Percentiles rank a stretch among this genome's conserved stretches.
Evolutionary conservation across 2,797 vertebrate genomes (phyloP).

Genomic region (Gymnoscopelus microlampas): DNA sequence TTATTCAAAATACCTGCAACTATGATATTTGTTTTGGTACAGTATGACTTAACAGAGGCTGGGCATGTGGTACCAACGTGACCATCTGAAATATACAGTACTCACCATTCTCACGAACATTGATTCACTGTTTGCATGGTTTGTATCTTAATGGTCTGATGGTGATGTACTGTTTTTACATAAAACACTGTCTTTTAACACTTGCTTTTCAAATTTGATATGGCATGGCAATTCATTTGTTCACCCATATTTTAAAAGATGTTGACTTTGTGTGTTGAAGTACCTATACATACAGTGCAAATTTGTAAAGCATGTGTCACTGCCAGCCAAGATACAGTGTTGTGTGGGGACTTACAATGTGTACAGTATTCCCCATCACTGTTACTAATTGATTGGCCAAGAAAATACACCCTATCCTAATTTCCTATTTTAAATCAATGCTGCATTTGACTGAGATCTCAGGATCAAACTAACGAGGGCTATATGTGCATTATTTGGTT

Average conservation of each 20-base stretch:
- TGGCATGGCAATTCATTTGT: neutral
- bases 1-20: neutral
- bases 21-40: constrained; percentile 2
- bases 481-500: constrained; percentile 62
- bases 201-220: constrained; percentile 10
- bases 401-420: constrained; percentile 51
- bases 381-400: constrained; percentile 51
- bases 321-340: constrained; percentile 47
- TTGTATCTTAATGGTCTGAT: neutral
- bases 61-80: constrained; percentile 14
- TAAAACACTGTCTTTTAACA: neutral
- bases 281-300: constrained; percentile 1
- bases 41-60: neutral
- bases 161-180: constrained; percentile 6
- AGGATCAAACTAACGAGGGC: constrained; percentile 80
- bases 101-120: neutral
- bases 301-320: constrained; percentile 1
- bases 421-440: constrained; percentile 64
- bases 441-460: constrained; percentile 81
- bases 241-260: constrained; percentile 2
- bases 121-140: constrained; percentile 6
- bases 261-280: constrained; percentile 6
- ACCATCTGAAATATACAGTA: constrained; percentile 1
- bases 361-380: constrained; percentile 53
- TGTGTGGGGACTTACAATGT: constrained; percentile 26